Percentiles rank a stretch among this genome's conserved stretches.
phyloP scores from a whole-genome alignment of 2,888 invertebrate genomes.

The Sarcophaga rosellei region DNA sequence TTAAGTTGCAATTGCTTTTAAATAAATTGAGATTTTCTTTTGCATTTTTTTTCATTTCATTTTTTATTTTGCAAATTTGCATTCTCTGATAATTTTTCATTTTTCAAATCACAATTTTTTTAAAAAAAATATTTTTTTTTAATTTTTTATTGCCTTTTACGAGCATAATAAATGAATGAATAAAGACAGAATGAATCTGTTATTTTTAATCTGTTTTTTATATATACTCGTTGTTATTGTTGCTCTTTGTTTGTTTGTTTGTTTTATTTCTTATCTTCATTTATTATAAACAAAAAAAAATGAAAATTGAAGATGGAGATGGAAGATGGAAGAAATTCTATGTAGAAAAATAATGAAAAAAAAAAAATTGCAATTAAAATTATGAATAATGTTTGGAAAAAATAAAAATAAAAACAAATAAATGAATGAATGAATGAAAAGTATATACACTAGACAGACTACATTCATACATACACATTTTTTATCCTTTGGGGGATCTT shows the following conservation, averaged over 20 bases:
- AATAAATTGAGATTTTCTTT: too few relatives aligned
- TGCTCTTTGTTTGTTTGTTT: too few relatives aligned
- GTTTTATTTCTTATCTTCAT: constrained; percentile 31
- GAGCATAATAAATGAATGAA: too few relatives aligned
- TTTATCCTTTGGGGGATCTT: constrained; percentile 47
- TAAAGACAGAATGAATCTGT: too few relatives aligned
- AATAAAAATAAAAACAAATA: too few relatives aligned
- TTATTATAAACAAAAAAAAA: constrained; percentile 32
- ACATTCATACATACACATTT: background rate
- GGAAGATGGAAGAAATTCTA: background rate
- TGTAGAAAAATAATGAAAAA: background rate
- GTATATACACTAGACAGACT: background rate
- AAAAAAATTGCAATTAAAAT: constrained; percentile 51
- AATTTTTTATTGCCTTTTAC: background rate
- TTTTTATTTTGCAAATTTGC: too few relatives aligned
- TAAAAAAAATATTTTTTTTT: background rate
- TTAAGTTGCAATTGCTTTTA: too few relatives aligned
- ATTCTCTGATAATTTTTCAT: too few relatives aligned
- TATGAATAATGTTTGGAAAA: constrained; percentile 29
- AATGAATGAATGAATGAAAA: too few relatives aligned
- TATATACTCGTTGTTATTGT: constrained; percentile 29
- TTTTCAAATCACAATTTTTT: too few relatives aligned
- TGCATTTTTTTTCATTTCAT: too few relatives aligned
- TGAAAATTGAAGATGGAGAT: too few relatives aligned
- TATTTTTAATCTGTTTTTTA: constrained; percentile 37